phyloP scores from a whole-genome alignment of 2,113 vertebrate species.

The Alaudala cheleensis region DNA sequence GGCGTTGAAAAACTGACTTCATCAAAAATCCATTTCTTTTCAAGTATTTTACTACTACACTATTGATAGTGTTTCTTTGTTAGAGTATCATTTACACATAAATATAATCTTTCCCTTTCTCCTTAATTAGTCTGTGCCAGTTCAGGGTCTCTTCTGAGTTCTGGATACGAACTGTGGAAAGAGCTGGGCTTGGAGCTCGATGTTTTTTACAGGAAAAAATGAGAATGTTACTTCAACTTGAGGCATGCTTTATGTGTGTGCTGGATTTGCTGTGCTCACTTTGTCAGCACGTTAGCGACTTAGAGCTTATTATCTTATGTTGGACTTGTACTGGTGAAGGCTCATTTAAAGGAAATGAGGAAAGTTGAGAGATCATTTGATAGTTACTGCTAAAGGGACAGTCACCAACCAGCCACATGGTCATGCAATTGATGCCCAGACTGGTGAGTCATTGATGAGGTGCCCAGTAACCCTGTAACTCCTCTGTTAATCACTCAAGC shows the following conservation, averaged over 20 bases:
- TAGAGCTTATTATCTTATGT: not conserved
- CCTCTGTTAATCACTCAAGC: not conserved
- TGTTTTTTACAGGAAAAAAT: not conserved
- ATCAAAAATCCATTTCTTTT: conserved; percentile 60
- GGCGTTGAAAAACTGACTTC: conserved; percentile 33
- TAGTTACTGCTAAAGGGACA: not conserved
- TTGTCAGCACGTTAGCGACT: not conserved
- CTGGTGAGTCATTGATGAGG: not conserved
- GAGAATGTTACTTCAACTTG: not conserved
- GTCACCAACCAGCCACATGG: not conserved
- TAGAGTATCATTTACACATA: not conserved
- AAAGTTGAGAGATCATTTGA: not conserved
- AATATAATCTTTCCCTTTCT: conserved; percentile 7
- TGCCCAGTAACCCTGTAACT: accelerated
- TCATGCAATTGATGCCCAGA: not conserved
- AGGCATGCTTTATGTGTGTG: not conserved
- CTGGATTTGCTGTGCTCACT: not conserved
- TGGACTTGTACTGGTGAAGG: not conserved
- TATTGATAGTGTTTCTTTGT: conserved; percentile 44
- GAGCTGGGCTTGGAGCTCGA: not conserved
- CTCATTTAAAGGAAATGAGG: not conserved
- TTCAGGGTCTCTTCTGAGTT: not conserved
- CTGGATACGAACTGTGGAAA: not conserved
- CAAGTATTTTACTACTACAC: conserved; percentile 45
- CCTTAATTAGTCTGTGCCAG: not conserved